These are phyloP conservation scores for Pelosia muscerda DNA, from an alignment of 2,888 invertebrate species.

Conservation along the genomic window DNA sequence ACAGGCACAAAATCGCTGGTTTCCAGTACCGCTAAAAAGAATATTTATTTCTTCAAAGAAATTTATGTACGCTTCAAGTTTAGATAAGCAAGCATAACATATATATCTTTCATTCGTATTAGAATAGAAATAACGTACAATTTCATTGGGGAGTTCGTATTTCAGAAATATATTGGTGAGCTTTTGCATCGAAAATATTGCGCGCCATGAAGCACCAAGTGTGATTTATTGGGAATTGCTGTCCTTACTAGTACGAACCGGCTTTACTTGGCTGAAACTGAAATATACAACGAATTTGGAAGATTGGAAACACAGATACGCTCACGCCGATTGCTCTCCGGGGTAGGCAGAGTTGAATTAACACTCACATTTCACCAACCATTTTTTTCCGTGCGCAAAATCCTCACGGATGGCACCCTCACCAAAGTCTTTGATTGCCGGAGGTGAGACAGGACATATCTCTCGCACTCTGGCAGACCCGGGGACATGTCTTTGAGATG, in stretches of 20 bases:
- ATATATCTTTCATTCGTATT: conserved; percentile 44
- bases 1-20: neutral
- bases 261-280: neutral
- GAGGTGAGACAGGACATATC: too few relatives aligned
- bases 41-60: conserved; percentile 9
- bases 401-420: too few relatives aligned
- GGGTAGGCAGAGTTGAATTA: too few relatives aligned
- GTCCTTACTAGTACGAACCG: neutral
- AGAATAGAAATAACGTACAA: conserved; percentile 50
- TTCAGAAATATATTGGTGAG: conserved; percentile 48
- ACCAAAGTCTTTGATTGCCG: too few relatives aligned
- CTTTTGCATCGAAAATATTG: conserved; percentile 51
- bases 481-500: too few relatives aligned
- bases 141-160: conserved; percentile 50
- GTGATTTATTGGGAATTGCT: conserved; percentile 47
- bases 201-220: conserved; percentile 44
- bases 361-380: too few relatives aligned
- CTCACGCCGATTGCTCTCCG: too few relatives aligned
- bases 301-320: neutral
- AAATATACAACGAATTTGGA: neutral
- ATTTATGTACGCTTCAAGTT: conserved; percentile 1
- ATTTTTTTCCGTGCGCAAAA: too few relatives aligned
- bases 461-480: too few relatives aligned
- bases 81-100: conserved; percentile 23
- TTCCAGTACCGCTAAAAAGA: neutral